Evolutionary conservation across 1,140 invertebrate species (phyloP), one percentile per base, ranked within the genome.

Genomic region (Zaprionus nigranus): DNA sequence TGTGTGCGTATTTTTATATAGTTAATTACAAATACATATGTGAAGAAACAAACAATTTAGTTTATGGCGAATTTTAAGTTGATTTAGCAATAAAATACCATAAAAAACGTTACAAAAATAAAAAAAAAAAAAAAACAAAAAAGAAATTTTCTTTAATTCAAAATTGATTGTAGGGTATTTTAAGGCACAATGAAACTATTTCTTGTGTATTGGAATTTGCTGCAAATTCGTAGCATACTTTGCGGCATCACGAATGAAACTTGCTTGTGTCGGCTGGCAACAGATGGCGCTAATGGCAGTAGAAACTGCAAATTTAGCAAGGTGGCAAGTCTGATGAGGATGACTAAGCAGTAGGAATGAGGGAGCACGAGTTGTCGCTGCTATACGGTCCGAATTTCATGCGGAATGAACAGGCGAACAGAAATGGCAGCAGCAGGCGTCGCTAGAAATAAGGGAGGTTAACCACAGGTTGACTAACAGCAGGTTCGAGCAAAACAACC

Each of bases 1-100:
- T 74, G 56, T 84, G 82, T 86, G 86, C 78, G 79, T 90, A 90
- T 79, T 85, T 85, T 88, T 88, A 85, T 88, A 75, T 90, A 90
- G 81, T 87, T 78, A 86, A 91, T 77, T 80, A 85, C 46, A 63
- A 70, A 40, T 61, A 62, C 30, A 30, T 22, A 80, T 75, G 58
- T 78, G 74, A 87, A 88, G 65, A 81, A 77, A 81, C 67, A 59
- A 46, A 75, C 70, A 59, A 81, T 86, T 79, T 85, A 88, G 86
- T 72, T 79, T 90, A 88, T 81, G 76, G 62, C 75, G 76, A 90
- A 76, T 86, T 79, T 81, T 90, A 90, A 79, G 86, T 87, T 79
- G 59, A 78, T 59, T 46, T 82, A 90, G 79, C 57, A 72, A 73
- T 73, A 60, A 83, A 79, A 87, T 63, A 79, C 9, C 4, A 15